Evolutionary conservation across 2,888 invertebrate species (phyloP), one percentile per base, ranked within the genome.

Genomic region (Epirrhoe alternata): DNA sequence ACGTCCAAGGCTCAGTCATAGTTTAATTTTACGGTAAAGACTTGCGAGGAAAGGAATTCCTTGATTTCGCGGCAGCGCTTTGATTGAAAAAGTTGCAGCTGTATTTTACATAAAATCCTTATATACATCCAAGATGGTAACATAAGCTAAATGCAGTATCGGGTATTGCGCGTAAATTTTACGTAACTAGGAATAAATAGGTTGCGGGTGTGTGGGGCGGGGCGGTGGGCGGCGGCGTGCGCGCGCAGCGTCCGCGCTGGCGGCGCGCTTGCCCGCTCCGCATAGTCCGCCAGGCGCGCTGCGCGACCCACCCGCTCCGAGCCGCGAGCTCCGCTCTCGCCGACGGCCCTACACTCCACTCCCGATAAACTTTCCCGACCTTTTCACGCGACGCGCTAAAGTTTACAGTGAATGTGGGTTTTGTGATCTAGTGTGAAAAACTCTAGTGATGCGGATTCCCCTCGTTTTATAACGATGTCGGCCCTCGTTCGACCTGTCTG

Each of bases 121-220:
- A 72, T 70, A 55, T 71, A 68, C 58, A 64, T 64, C 75, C 73
- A 77, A 76, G 79, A 79, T 81, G 70, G 84, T 83, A 88, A 86
- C 85, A 84, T 87, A 88, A 87, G 89, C 86, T 87, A 84, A 90
- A 90, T 90, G 92, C 92, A 91, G 91, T 91, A 92, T 90, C 83
- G 89, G 88, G 87, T 90, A 89, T 91, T 91, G 89, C 91, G 92
- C 92, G 93, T 92, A 92, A 92, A 92, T 92, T 92, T 92, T 92
- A 92, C 93, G 93, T 93, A 93, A 93, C 93, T 92, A 92, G 91
- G 89, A 92, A 92, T 92, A 92, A 93, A 93, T 92, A 93, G 93
- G 93, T 93, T 93, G 93, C 92, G 92, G 92, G 92, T 90, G 88
- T 87, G 90, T 87, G 89, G 90, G 90, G 91, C 90, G 89, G 92